Evolutionary conservation across 1,140 invertebrate species (phyloP).

Genomic region (Drosophila gunungcola): DNA sequence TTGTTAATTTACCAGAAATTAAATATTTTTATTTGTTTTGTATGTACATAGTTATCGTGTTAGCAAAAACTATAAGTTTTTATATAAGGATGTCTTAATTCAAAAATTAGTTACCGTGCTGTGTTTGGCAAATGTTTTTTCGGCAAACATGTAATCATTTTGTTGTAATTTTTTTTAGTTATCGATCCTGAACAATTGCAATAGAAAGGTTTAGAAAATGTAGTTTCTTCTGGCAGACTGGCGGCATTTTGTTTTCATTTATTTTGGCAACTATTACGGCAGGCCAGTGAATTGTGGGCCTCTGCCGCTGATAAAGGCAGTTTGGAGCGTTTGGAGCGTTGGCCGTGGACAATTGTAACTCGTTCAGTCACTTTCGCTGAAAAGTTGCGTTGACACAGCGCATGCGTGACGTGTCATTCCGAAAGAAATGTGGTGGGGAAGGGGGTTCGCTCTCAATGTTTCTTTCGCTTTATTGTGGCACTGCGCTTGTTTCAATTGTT

Average conservation of each 20-base stretch:
- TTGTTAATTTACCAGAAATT: too few species aligned
- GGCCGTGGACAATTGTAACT: slow-evolving; percentile 69
- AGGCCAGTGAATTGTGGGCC: slow-evolving; percentile 59
- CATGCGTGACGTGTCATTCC: slow-evolving; percentile 34
- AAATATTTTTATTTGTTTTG: too few species aligned
- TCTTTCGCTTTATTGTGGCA: slow-evolving; percentile 49
- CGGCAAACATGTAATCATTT: background rate
- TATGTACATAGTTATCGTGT: too few species aligned
- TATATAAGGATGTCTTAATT: too few species aligned
- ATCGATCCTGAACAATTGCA: background rate
- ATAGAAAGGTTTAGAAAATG: background rate
- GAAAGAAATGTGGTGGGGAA: background rate
- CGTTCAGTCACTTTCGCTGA: slow-evolving; percentile 82
- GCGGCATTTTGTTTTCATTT: slow-evolving; percentile 42
- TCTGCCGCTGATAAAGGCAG: slow-evolving; percentile 56
- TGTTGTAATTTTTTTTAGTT: background rate
- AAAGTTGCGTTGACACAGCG: slow-evolving; percentile 59
- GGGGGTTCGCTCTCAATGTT: slow-evolving; percentile 43
- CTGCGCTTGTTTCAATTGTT: slow-evolving; percentile 77
- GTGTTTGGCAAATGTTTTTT: too few species aligned
- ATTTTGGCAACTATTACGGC: slow-evolving; percentile 69
- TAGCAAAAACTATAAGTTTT: too few species aligned
- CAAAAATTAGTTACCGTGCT: too few species aligned
- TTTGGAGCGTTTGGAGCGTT: slow-evolving; percentile 34
- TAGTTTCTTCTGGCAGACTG: slow-evolving; percentile 28